Base-by-base conservation (phyloP, 92 coral and sea anemone genomes). In the Epizoanthus stellaris region DNA sequence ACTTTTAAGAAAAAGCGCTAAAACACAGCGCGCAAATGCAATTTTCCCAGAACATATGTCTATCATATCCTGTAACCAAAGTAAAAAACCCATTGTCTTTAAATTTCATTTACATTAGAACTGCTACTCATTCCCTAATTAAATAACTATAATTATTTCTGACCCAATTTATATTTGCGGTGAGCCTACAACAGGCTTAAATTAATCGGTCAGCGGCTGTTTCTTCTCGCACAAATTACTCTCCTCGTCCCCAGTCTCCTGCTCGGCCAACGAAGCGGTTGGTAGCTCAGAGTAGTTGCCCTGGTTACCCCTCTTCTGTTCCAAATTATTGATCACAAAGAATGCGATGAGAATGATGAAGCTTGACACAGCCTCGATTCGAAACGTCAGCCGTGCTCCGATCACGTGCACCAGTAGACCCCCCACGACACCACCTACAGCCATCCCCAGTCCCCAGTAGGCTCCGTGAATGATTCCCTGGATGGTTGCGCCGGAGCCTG, bases 381-480 rank as follows among this genome's bases (percentile, higher is more conserved):
- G 92, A 86, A 94, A 94, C 8, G 98, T 94, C 71, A 87, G 3
- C 17, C 98, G 95, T 34, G 98, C 98, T 53, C 98, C 98, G 12
- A 87, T 82, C 80, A 79, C 91, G 85, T 94, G 98, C 60, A 94
- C 92, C 77, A 92, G 73, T 3, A 88, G n/a, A 15, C 98, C 98
- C 11, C 98, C 98, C 4, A 94, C 49, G 2, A 94, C 95, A 36
- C 98, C 98, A 7, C 98, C 98, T 5, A 94, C 89, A 20, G 98
- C 98, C 93, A 94, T 92, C 5, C 98, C 98, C 66, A 94, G 92
- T 61, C 98, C 98, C 98, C 98, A 94, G 91, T 94, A 94, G 65
- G 91, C 98, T 11, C 98, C 98, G 85, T 94, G 98, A 61, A 94
- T 92, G 80, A 94, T 94, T 23, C 98, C 98, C 75, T 92, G 98